Conservation (phyloP, 2,113 vertebrate genomes). For the Callorhinus ursinus region DNA sequence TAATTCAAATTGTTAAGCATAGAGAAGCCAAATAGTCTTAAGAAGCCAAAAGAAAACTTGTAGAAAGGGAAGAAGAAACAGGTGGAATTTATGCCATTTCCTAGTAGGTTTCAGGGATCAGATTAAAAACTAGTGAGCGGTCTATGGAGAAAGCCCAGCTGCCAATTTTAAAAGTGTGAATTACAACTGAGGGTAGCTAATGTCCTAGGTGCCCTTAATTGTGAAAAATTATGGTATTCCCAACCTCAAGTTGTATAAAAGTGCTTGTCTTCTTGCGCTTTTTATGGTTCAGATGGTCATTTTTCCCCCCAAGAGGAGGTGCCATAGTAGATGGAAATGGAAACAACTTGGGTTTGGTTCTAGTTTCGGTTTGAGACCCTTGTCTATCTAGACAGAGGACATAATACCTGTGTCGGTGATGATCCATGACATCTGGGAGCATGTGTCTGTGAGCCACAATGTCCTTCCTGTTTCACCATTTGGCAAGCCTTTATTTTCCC, state of each 20-base stretch:
- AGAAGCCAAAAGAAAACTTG: conserved; percentile 61
- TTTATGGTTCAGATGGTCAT: background rate
- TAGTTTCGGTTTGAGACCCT: background rate
- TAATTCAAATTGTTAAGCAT: conserved; percentile 54
- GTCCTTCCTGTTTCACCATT: conserved; percentile 4
- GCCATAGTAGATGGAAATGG: background rate
- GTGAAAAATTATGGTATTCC: background rate
- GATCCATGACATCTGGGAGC: background rate
- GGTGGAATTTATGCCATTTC: conserved; percentile 37
- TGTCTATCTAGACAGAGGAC: background rate
- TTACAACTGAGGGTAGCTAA: background rate
- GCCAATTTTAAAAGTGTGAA: conserved; percentile 6
- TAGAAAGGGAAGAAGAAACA: conserved; percentile 36
- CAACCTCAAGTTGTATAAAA: background rate
- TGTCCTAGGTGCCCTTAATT: background rate
- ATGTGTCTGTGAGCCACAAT: background rate
- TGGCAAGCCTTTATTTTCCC: background rate
- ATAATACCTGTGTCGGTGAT: background rate
- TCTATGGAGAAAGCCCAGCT: background rate
- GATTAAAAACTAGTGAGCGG: background rate
- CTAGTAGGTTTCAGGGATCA: background rate
- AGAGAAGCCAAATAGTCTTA: conserved; percentile 48
- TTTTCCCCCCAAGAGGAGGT: background rate
- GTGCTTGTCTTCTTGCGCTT: background rate
- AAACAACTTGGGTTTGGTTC: background rate